Evolutionary conservation across 2,797 vertebrate species (phyloP), one percentile per base, ranked within the genome.

Genomic region (Clarias pachynema): DNA sequence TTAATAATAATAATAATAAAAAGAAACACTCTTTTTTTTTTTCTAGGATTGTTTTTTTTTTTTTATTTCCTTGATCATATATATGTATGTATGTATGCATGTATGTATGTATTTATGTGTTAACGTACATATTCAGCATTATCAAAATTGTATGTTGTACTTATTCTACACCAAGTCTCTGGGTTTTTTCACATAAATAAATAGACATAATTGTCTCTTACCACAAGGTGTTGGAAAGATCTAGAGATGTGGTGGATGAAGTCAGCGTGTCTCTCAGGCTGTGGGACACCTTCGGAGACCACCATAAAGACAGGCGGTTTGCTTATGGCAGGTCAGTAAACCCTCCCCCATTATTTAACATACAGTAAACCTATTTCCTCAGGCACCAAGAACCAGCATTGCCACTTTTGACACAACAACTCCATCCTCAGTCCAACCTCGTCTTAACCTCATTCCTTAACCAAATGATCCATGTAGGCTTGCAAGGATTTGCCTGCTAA

Each of bases 221-320:
- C 66, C 53, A 9, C 0, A 85, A 97, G 96, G 96, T 97, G 86
- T 92, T 97, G 86, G 96, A 97, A 93, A 94, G 96, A 89, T 97
- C 97, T 68, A 95, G 96, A 86, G 97, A 97, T 87, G 96, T 97
- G 63, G 97, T 97, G 83, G 97, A 97, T 83, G 97, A 97, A 94
- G 97, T 97, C 89, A 97, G 96, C n/a, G 96, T 97, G 87, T 97
- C 97, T 86, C 96, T 97, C 81, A 94, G 97, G 89, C 95, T 97
- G 34, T 97, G 97, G 97, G 97, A 97, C 90, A 97, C 97, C 0
- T 97, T 97, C 90, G 97, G 97, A 72, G 97, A 97, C 89, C 97
- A 97, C 88, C 97, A 97, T 92, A 97, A 97, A 91, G 97, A 97
- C 93, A 95, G 97, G 24, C 97, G 97, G 75, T 97, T 97, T 91